Conservation (phyloP, 2,797 vertebrate species). For the Arrhamphus sclerolepis region DNA sequence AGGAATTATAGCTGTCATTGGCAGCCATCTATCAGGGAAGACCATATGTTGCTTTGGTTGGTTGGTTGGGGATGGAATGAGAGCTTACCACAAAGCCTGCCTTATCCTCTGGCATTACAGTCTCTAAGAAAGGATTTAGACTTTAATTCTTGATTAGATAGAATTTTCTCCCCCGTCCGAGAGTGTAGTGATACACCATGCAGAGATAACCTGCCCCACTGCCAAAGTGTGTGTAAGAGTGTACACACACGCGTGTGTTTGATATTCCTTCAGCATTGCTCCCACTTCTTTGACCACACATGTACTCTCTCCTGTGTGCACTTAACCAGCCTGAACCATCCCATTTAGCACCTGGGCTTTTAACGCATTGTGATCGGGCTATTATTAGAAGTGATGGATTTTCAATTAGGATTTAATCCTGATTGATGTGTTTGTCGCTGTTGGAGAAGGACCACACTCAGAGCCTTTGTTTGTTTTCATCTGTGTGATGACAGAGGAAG, state of each 20-base stretch:
- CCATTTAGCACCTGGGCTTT: conserved; percentile 63
- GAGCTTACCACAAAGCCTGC: conserved; percentile 82
- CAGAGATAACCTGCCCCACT: conserved; percentile 65
- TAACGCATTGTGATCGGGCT: conserved; percentile 67
- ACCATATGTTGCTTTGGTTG: conserved; percentile 82
- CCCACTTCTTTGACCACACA: conserved; percentile 10
- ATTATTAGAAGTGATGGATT: conserved; percentile 78
- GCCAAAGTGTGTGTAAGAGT: conserved; percentile 14
- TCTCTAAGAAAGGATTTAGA: conserved; percentile 86
- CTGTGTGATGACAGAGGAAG: conserved; percentile 20
- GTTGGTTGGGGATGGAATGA: conserved; percentile 67
- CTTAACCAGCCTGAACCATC: conserved; percentile 31
- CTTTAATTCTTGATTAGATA: conserved; percentile 87
- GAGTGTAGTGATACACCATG: conserved; percentile 65
- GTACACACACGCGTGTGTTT: neutral
- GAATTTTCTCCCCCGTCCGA: conserved; percentile 77
- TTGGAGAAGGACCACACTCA: conserved; percentile 50
- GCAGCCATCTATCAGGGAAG: conserved; percentile 71
- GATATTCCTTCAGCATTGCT: conserved; percentile 34
- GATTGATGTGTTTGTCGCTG: conserved; percentile 57
- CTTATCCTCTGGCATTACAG: conserved; percentile 84
- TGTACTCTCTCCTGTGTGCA: neutral
- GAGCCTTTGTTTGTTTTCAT: conserved; percentile 38
- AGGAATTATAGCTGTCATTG: conserved; percentile 70
- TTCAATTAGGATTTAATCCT: conserved; percentile 79